Base-by-base conservation (phyloP, 2,113 vertebrate species). In the Dasypus novemcinctus region DNA sequence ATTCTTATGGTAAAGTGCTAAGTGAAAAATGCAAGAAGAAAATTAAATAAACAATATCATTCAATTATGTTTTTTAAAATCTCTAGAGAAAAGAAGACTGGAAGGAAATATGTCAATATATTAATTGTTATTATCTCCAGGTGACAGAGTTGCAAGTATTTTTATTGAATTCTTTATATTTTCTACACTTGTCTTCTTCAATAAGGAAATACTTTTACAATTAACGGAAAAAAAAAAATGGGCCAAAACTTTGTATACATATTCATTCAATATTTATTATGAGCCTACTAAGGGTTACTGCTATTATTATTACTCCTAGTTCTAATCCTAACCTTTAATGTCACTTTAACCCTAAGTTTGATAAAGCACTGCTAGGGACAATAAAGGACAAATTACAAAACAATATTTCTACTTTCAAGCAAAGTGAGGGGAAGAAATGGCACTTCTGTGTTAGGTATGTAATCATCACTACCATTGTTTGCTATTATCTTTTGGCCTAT, bases 21-120 rank as follows among this genome's bases (percentile, higher is more conserved):
- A 93, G 31, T 80, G 52, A n/a, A 86, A 81, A 91, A 89, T 80
- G 49, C 43, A 95, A 78, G 29, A 68, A 87, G 75, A 93, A 87
- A 91, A 79, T 21, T 64, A 23, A 74, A 87, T 64, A 90, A 92
- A 87, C 25, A 52, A 68, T 81, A 80, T 75, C n/a, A 92, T 68
- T 93, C 63, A 83, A 74, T n/a, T 79, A 12, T 75, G 33, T 57
- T 71, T 95, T 79, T 92, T 3, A 69, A 96, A 75, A 92, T 41
- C 33, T 92, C 81, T 64, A 64, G 76, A 63, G 18, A 25, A 82
- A 80, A 93, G 71, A 80, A 75, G 27, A 87, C 7, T 64, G 14
- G 43, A 94, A 85, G 41, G n/a, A 93, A 94, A 94, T 59, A 76
- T 57, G 23, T 66, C 54, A 74, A 68, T 80, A 91, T 82, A 90